Conservation (phyloP, 2,888 invertebrate genomes). For the Cylloceria caligata region DNA sequence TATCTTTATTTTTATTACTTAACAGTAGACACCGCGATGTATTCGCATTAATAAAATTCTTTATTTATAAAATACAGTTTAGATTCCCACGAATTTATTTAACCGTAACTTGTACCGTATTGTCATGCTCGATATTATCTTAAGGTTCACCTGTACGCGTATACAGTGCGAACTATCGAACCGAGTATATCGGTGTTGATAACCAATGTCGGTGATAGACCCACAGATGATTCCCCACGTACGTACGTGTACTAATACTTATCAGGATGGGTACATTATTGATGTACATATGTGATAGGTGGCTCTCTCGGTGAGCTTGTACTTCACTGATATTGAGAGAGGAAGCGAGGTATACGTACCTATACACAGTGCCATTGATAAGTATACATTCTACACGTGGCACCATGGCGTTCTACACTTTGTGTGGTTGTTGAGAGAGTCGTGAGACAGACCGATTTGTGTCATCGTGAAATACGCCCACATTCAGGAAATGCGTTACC, state of each 20-base stretch:
- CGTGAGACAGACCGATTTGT: slow-evolving; percentile 7
- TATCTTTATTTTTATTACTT: too few species aligned
- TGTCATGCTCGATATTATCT: background rate
- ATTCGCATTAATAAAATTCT: too few species aligned
- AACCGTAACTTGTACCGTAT: slow-evolving; percentile 1
- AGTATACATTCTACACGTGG: background rate
- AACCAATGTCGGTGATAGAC: background rate
- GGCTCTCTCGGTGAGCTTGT: slow-evolving; percentile 30
- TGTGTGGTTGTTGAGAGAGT: slow-evolving; percentile 19
- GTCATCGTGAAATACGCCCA: slow-evolving; percentile 46
- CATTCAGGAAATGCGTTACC: slow-evolving; percentile 46
- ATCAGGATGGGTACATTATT: background rate
- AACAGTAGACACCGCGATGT: too few species aligned
- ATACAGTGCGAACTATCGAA: background rate
- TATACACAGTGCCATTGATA: too few species aligned
- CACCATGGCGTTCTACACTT: background rate
- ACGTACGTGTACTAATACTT: slow-evolving; percentile 12
- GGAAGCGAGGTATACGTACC: slow-evolving; percentile 25
- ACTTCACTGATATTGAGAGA: slow-evolving; percentile 44
- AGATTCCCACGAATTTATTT: slow-evolving; percentile 9
- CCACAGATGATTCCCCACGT: background rate
- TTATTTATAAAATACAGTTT: background rate
- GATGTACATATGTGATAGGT: background rate
- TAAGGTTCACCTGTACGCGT: background rate
- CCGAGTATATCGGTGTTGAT: background rate